Base-by-base conservation (phyloP, 2,797 vertebrate species). In the Myotis pilosus region DNA sequence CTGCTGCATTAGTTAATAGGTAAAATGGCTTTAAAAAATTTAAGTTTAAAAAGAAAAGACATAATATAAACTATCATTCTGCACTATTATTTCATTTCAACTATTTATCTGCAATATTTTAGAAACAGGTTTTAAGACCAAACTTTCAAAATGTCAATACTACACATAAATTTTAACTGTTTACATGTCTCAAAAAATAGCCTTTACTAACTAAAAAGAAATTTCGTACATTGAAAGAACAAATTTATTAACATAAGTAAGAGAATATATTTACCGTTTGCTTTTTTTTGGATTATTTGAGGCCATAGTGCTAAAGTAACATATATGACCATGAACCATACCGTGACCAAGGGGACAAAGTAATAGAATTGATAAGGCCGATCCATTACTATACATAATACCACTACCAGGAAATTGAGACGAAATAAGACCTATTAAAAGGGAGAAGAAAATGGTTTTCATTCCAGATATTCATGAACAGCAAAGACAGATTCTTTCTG, bases 291-390 rank as follows among this genome's bases (percentile, higher is more conserved):
- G 87, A 98, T 98, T 96, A 99, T 99, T 97, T 99, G 99, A 96
- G 99, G 99, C 99, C 99, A 99, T 22, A 99, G n/a, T 89, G 98
- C 99, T 98, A 99, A 98, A 10, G 99, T 99, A 94, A 96, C 97
- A 92, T 99, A 99, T 98, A 99, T 99, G 94, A 99, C 96, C 94
- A 99, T 98, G 97, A 99, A 99, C 99, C 99, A 99, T 97, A 99
- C 99, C 36, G 99, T 99, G 94, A 99, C 99, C 93, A 99, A 96
- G 8, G 99, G 99, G 91, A 99, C 99, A 95, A 99, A 99, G 97
- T 99, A 99, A 97, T 99, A 99, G 98, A 99, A 99, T 96, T 99
- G 99, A 97, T 99, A 99, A 9, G 99, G 99, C 81, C 99, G 98
- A 97, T 99, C 99, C 99, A 99, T 99, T 76, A 99, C 99, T 92